Evolutionary conservation across 2,113 vertebrate genomes (phyloP).

Genomic region (Mungos mungo): DNA sequence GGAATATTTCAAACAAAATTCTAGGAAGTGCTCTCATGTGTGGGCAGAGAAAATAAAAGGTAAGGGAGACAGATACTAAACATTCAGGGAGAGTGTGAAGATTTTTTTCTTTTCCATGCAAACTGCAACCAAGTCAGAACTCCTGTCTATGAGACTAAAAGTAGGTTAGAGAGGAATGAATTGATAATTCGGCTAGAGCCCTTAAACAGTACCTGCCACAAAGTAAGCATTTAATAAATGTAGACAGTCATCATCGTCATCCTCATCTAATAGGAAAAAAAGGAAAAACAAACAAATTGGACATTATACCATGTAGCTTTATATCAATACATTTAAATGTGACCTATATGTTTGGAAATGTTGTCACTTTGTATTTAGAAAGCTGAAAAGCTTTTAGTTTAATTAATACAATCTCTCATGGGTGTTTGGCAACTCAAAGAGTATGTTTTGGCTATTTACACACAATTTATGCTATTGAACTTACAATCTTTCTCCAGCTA

Average conservation of each 20-base stretch:
- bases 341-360: not conserved
- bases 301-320: not conserved
- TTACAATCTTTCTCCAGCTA: not conserved
- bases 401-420: not conserved
- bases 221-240: not conserved
- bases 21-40: not conserved
- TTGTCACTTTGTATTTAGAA: slow-evolving; percentile 42
- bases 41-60: not conserved
- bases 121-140: not conserved
- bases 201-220: not conserved
- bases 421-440: not conserved
- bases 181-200: not conserved
- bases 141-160: not conserved
- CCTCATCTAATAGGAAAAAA: not conserved
- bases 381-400: not conserved
- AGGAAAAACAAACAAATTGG: not conserved
- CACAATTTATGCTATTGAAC: slow-evolving; percentile 10
- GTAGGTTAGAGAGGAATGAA: not conserved
- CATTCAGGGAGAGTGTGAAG: not conserved
- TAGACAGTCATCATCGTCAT: not conserved
- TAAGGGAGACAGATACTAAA: not conserved
- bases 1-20: not conserved
- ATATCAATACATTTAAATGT: not conserved
- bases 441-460: not conserved
- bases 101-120: not conserved